phyloP scores from a whole-genome alignment of 1,140 invertebrate genomes.

The Metaphire vulgaris region DNA sequence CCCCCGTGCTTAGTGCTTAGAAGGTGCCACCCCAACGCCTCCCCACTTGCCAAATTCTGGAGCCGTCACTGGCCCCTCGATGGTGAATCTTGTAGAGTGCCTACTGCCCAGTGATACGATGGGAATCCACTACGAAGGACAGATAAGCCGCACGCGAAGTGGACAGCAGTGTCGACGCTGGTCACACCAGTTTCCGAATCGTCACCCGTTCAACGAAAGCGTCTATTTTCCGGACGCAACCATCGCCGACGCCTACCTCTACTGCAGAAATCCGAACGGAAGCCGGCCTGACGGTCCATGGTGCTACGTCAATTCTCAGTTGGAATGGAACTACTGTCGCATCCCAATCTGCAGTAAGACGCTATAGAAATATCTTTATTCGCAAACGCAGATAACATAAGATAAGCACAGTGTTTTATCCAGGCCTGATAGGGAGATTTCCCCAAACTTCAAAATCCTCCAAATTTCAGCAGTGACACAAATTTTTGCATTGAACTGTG shows the following conservation, averaged over 20 bases:
- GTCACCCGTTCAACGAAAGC: background rate
- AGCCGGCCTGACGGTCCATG: constrained; percentile 71
- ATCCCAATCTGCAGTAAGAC: constrained; percentile 58
- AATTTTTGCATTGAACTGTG: background rate
- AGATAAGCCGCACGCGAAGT: background rate
- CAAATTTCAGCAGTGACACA: no score
- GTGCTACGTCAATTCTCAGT: constrained; percentile 77
- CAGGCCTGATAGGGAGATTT: no score
- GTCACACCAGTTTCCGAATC: background rate
- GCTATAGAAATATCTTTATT: background rate
- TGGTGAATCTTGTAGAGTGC: background rate
- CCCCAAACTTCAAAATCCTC: no score
- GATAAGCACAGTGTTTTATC: no score
- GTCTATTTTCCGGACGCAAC: background rate
- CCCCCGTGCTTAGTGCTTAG: no score
- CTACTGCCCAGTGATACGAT: background rate
- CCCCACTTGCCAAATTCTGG: no score
- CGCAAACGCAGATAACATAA: background rate
- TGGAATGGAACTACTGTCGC: constrained; percentile 83
- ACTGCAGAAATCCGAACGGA: constrained; percentile 85
- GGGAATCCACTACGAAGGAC: background rate
- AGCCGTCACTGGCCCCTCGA: no score
- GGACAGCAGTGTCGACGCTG: background rate
- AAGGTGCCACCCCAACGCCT: no score
- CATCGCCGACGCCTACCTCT: constrained; percentile 58